A percentile compares a stretch with the other conserved stretches of the same genome.
Evolutionary conservation across 2,113 vertebrate genomes (phyloP).

Genomic region (Hippocampus guttulatus): DNA sequence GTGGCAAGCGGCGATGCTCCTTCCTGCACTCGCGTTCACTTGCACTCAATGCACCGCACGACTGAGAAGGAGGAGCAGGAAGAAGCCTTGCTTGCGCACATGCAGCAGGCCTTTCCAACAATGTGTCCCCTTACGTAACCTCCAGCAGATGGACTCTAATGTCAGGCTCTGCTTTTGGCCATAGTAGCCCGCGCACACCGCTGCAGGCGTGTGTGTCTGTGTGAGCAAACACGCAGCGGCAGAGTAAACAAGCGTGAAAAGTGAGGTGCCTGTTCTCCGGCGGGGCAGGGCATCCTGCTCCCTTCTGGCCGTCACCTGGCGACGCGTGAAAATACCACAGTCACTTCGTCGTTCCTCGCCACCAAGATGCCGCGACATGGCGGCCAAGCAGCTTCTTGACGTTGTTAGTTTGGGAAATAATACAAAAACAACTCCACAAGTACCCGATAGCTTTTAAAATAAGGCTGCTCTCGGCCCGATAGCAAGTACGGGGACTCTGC

Average conservation of each 20-base stretch:
- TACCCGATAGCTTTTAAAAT: too few species aligned
- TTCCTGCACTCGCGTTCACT: neutral
- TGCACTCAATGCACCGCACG: slow-evolving; percentile 1
- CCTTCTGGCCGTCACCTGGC: neutral
- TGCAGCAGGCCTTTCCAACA: slow-evolving; percentile 16
- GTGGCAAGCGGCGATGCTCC: neutral
- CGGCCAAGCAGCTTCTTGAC: too few species aligned
- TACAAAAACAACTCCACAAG: too few species aligned
- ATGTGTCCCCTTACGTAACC: slow-evolving; percentile 36
- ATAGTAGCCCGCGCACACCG: neutral
- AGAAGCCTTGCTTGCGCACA: slow-evolving; percentile 19
- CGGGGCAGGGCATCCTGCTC: slow-evolving; percentile 1
- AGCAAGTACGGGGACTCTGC: too few species aligned
- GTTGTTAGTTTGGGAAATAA: too few species aligned
- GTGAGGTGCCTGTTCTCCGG: slow-evolving; percentile 1
- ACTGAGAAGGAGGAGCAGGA: neutral
- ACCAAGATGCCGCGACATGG: too few species aligned
- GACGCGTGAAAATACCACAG: neutral
- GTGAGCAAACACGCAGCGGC: neutral
- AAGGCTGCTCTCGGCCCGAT: too few species aligned
- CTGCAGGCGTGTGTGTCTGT: neutral
- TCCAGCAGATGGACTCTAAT: neutral
- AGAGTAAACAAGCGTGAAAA: neutral
- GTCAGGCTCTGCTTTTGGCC: neutral
- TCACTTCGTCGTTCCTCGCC: too few species aligned